These are phyloP conservation scores for Drosophila anomalata DNA, from an alignment of 2,888 invertebrate genomes.

Conservation along the genomic window DNA sequence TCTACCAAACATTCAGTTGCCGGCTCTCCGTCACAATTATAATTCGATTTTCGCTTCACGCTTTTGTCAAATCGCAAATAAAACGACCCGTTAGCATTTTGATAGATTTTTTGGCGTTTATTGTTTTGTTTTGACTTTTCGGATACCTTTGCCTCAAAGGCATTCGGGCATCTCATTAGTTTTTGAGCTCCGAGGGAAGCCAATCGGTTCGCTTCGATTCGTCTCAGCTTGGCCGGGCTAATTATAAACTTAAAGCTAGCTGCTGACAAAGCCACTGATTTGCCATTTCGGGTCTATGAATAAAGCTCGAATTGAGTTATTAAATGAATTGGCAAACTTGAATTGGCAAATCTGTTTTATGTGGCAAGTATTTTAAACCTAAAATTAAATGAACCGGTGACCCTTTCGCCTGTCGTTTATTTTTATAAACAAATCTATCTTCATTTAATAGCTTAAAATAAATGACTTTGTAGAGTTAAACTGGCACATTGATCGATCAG, in stretches of 20 bases:
- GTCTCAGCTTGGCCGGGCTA: neutral
- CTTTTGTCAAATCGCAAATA: slow-evolving; percentile 55
- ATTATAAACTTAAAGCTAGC: neutral
- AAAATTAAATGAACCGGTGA: too few relatives aligned
- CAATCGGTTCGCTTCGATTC: slow-evolving; percentile 22
- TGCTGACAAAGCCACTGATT: slow-evolving; percentile 9
- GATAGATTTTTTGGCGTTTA: slow-evolving; percentile 59
- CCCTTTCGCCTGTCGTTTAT: too few relatives aligned
- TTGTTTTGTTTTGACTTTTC: slow-evolving; percentile 50
- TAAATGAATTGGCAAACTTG: slow-evolving; percentile 6
- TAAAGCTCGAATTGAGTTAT: slow-evolving; percentile 40
- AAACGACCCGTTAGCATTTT: slow-evolving; percentile 65
- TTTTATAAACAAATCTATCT: too few relatives aligned
- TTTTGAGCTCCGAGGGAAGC: slow-evolving; percentile 6
- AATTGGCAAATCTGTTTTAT: neutral
- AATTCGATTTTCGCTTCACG: slow-evolving; percentile 48
- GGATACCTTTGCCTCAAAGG: slow-evolving; percentile 15
- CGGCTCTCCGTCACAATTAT: slow-evolving; percentile 29
- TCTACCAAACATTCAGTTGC: neutral
- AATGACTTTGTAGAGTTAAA: neutral
- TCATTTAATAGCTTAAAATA: too few relatives aligned
- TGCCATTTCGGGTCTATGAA: slow-evolving; percentile 15
- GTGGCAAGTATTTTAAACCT: neutral
- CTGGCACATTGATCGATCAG: neutral
- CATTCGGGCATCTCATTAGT: slow-evolving; percentile 42